A percentile compares a stretch with the other conserved stretches of the same genome.
phyloP scores from a whole-genome alignment of 2,113 vertebrate species.

The Zosterops pallidus region DNA sequence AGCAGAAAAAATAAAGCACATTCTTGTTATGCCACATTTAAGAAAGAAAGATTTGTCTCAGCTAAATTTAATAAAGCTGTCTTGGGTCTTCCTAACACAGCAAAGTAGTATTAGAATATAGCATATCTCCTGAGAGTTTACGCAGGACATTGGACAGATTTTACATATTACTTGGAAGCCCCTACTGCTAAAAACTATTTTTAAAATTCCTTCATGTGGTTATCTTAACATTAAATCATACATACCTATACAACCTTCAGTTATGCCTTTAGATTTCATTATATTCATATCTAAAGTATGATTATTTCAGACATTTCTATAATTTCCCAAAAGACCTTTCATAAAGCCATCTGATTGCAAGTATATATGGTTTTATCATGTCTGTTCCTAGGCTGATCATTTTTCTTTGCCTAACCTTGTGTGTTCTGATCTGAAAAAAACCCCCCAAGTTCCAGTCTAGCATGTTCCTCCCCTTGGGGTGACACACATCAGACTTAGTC shows the following conservation, averaged over 20 bases:
- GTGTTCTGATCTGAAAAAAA: neutral
- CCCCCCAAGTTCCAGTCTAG: neutral
- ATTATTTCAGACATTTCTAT: neutral
- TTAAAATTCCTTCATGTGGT: neutral
- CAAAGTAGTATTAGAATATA: neutral
- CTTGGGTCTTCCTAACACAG: neutral
- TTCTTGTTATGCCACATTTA: neutral
- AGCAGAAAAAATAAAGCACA: neutral
- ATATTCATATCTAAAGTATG: neutral
- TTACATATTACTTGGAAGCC: neutral
- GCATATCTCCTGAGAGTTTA: neutral
- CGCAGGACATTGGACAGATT: neutral
- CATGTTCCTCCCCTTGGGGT: neutral
- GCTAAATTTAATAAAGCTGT: neutral
- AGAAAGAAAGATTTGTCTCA: neutral
- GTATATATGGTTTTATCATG: accelerated
- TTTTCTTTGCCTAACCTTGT: neutral
- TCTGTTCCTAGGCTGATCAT: neutral
- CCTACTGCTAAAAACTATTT: neutral
- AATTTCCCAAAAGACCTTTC: neutral
- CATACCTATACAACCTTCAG: neutral
- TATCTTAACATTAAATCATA: neutral
- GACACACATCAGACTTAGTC: neutral
- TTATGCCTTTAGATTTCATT: neutral
- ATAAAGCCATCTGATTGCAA: neutral